Base-by-base conservation (phyloP, 2,113 vertebrate species). In the Burhinus bistriatus region DNA sequence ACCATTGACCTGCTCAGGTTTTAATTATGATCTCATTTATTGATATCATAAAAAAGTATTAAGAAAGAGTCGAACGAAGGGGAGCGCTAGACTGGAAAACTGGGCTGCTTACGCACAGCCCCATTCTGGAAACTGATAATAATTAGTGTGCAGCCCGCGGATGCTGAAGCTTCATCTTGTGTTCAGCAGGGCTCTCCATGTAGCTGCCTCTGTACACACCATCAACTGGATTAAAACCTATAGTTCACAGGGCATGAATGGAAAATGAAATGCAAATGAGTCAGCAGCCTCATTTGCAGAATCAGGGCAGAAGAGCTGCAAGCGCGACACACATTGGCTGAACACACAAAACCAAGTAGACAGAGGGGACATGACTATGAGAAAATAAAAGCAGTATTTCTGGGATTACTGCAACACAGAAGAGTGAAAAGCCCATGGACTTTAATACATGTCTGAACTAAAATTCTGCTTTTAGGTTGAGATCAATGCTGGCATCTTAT, bases 1-100 rank as follows among this genome's bases (percentile, higher is more conserved):
- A 82, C 14, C 66, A 66, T 65, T 91, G 69, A 85, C 61, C 66
- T 92, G 73, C 44, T 82, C 42, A 64, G 16, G 30, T 79, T 94
- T 91, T 94, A 95, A 92, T 95, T 69, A 92, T 85, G 61, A 82
- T 94, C 75, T 84, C 49, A 89, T 82, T 90, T 93, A 89, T 3
- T 91, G 95, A 82, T 87, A 79, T 61, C 1, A 75, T 42, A 20
- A 45, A 92, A 83, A 90, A 34, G 3, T 26, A 84, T 69, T 79
- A 72, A 64, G 69, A 45, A 78, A 64, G 9, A 57, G 36, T 59
- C 1, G 15, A 64, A 87, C 21, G 52, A 91, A 45, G 55, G 19
- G 36, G 83, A 80, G 82, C 38, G 54, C 27, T 70, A 45, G 52
- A 65, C 30, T 45, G 52, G 55, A 81, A 89, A 86, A 76, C n/a